These are phyloP conservation scores for Synaphobranchus kaupii DNA, from an alignment of 2,797 vertebrate genomes.

Conservation along the genomic window DNA sequence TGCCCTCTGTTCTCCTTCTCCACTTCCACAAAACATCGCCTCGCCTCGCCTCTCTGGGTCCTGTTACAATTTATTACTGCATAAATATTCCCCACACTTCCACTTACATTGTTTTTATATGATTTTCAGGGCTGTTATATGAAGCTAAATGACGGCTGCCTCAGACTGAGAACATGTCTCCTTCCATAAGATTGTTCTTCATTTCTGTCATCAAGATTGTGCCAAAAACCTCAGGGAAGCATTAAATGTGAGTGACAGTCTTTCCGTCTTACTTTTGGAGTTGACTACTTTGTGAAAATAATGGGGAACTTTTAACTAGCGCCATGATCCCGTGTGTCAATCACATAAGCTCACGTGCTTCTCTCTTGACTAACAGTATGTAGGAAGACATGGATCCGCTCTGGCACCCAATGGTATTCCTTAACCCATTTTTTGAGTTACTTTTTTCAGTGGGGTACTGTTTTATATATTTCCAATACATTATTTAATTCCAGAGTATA, in stretches of 20 bases:
- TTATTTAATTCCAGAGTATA: no score
- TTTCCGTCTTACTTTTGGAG: background rate
- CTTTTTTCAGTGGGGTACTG: no score
- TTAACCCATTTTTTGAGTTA: no score
- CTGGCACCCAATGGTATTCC: background rate
- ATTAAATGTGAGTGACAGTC: background rate
- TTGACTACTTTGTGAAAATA: background rate
- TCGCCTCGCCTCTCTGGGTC: background rate
- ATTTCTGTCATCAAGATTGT: background rate
- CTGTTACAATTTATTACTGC: constrained; percentile 18
- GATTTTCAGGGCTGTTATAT: constrained; percentile 24
- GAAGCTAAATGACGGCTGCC: constrained; percentile 21
- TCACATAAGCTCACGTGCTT: background rate
- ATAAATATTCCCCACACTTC: constrained; percentile 12
- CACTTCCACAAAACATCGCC: constrained; percentile 27
- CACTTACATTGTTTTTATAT: constrained; percentile 16
- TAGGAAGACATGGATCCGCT: background rate
- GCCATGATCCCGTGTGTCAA: background rate
- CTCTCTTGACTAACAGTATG: background rate
- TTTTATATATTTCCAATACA: no score
- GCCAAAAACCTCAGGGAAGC: background rate
- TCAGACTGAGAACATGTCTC: background rate
- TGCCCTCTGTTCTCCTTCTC: constrained; percentile 3
- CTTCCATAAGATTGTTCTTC: background rate
- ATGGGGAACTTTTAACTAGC: background rate